These are phyloP conservation scores for Thamnophis sirtalis DNA, from an alignment of 2,113 vertebrate genomes.

Conservation along the genomic window DNA sequence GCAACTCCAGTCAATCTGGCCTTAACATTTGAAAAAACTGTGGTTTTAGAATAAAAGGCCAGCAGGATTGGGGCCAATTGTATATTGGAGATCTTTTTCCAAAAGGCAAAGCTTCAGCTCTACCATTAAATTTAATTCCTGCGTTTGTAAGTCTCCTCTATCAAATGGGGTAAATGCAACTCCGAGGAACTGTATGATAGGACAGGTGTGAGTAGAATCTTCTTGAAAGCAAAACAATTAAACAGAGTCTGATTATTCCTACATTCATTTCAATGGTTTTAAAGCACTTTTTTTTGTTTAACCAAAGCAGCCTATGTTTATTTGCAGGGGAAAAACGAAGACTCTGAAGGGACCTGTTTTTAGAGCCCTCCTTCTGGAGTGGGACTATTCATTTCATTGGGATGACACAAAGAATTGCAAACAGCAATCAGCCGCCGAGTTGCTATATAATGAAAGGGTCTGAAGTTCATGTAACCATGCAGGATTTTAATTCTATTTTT, in stretches of 20 bases:
- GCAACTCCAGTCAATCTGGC: background rate
- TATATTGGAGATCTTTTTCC: background rate
- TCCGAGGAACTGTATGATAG: background rate
- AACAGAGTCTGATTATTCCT: background rate
- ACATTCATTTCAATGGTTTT: background rate
- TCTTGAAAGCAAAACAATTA: background rate
- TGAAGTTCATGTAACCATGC: constrained; percentile 21
- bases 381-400: background rate
- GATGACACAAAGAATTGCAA: background rate
- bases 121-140: background rate
- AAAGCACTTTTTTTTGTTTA: background rate
- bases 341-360: background rate
- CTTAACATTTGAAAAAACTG: background rate
- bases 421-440: background rate
- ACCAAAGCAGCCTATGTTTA: background rate
- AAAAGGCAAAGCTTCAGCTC: background rate
- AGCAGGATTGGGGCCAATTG: background rate
- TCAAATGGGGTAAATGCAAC: background rate
- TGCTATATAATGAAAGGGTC: constrained; percentile 6
- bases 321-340: background rate
- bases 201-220: background rate
- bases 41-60: background rate
- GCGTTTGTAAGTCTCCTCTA: background rate
- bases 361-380: background rate
- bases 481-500: constrained; percentile 38